These are phyloP conservation scores for Bradypodion pumilum DNA, from an alignment of 2,797 vertebrate genomes.

Conservation along the genomic window DNA sequence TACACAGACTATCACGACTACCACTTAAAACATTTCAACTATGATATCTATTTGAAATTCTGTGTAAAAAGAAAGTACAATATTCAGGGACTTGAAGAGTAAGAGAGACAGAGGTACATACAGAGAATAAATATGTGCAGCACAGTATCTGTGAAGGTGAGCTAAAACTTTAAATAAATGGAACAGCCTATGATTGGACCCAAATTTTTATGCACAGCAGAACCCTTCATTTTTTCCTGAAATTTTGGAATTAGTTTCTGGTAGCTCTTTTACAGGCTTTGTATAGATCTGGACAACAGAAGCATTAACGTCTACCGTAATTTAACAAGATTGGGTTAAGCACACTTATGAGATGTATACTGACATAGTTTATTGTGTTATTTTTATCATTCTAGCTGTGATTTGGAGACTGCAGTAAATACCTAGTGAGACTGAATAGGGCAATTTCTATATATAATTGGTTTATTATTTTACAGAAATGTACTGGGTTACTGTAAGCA, in stretches of 20 bases:
- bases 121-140: not conserved
- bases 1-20: too few relatives aligned
- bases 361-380: conserved; percentile 33
- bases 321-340: conserved; percentile 12
- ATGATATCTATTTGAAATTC: too few relatives aligned
- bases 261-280: not conserved
- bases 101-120: not conserved
- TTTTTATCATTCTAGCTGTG: conserved; percentile 26
- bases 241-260: not conserved
- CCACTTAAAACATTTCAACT: too few relatives aligned
- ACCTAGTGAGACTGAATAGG: conserved; percentile 13
- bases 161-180: not conserved
- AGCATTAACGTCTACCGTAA: not conserved
- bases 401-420: not conserved
- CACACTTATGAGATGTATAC: conserved; percentile 35
- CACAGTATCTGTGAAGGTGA: not conserved
- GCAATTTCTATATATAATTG: conserved; percentile 23
- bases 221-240: not conserved
- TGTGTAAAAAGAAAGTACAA: not conserved
- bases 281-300: not conserved
- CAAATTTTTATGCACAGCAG: not conserved
- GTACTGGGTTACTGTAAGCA: conserved; percentile 46
- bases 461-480: conserved; percentile 48
- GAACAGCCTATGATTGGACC: not conserved
- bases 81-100: not conserved